These are phyloP conservation scores for Nesogale talazaci DNA, from an alignment of 2,113 vertebrate genomes.

Conservation along the genomic window DNA sequence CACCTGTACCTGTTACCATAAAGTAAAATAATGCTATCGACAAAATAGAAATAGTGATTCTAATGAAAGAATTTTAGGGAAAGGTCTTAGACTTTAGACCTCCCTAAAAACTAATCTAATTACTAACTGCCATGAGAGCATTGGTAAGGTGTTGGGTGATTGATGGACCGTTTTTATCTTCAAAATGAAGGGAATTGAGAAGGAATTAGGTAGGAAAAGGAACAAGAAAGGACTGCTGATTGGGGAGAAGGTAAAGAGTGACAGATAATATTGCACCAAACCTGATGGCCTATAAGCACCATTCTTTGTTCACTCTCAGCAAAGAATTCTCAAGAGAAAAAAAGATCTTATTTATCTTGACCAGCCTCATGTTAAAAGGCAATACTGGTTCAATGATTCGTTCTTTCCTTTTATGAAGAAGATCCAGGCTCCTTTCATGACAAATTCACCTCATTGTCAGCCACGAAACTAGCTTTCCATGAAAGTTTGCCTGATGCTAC, in stretches of 20 bases:
- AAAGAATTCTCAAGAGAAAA: neutral
- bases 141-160: constrained; percentile 67
- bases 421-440: neutral
- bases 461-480: neutral
- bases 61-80: constrained; percentile 56
- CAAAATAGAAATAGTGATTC: constrained; percentile 13
- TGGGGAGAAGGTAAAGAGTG: neutral
- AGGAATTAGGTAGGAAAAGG: constrained; percentile 74
- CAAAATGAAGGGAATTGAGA: constrained; percentile 69
- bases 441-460: neutral
- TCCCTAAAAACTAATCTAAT: constrained; percentile 79
- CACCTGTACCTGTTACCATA: neutral
- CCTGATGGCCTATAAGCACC: fast-evolving
- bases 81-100: constrained; percentile 66
- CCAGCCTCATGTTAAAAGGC: neutral
- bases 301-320: neutral
- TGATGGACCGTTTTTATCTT: constrained; percentile 80
- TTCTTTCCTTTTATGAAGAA: neutral
- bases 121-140: constrained; percentile 80
- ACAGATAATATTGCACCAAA: constrained; percentile 18
- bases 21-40: neutral
- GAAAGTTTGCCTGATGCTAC: neutral
- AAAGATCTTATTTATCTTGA: neutral
- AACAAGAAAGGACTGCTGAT: constrained; percentile 24
- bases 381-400: neutral